phyloP scores from a whole-genome alignment of 2,113 vertebrate species.

The Cinclus cinclus region DNA sequence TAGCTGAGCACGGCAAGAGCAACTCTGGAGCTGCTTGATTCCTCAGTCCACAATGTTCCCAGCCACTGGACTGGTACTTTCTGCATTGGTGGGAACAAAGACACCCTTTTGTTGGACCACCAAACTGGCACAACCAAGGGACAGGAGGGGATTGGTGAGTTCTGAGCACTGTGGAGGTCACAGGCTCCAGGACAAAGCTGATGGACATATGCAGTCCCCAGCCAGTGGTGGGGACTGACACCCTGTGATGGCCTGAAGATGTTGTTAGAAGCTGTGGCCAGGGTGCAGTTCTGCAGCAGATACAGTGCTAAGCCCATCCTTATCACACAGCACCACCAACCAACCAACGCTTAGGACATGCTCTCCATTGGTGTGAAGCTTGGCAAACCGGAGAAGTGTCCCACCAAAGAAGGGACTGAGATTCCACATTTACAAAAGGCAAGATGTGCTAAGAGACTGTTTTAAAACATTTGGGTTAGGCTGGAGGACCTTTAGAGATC shows the following conservation, averaged over 20 bases:
- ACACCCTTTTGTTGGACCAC: not conserved
- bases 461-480: not conserved
- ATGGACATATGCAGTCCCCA: not conserved
- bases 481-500: not conserved
- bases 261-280: not conserved
- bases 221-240: not conserved
- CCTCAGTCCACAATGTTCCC: not conserved
- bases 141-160: not conserved
- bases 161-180: not conserved
- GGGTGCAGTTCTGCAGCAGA: not conserved
- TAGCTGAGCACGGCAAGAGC: not conserved
- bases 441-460: not conserved
- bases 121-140: not conserved
- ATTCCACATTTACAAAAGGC: not conserved
- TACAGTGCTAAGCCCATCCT: not conserved
- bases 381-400: not conserved
- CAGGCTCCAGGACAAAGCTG: not conserved
- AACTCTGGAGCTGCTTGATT: not conserved
- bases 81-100: not conserved
- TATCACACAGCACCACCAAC: not conserved
- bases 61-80: not conserved
- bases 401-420: not conserved
- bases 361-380: not conserved
- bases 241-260: not conserved
- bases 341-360: rapidly evolving